Conservation (phyloP, 2,888 invertebrate species). For the Limnephilus auricula region DNA sequence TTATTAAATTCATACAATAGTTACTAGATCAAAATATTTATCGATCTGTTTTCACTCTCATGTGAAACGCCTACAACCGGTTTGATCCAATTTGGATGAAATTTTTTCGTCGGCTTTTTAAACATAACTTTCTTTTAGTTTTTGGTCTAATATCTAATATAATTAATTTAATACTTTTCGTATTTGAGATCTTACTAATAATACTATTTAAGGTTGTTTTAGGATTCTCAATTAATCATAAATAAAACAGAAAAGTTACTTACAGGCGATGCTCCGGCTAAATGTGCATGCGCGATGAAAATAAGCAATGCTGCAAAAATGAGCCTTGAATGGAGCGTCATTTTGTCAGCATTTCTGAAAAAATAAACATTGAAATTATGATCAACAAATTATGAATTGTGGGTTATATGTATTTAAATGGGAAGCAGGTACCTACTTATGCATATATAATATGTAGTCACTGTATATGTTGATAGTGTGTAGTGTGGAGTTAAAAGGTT, state of each 20-base stretch:
- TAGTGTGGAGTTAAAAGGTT: too few species aligned
- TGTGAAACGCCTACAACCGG: background rate
- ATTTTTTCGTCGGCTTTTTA: background rate
- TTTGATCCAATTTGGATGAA: background rate
- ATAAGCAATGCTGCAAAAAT: slow-evolving; percentile 50
- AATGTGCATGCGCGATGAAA: slow-evolving; percentile 46
- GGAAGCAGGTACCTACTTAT: too few species aligned
- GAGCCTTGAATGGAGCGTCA: slow-evolving; percentile 58
- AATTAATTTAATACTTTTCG: background rate
- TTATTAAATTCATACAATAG: background rate
- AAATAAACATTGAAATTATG: background rate
- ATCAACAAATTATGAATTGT: background rate
- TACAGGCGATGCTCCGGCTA: slow-evolving; percentile 56
- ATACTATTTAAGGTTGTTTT: background rate
- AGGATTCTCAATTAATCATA: background rate
- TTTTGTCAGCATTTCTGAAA: slow-evolving; percentile 57
- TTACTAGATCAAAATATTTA: background rate
- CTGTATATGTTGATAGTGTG: too few species aligned
- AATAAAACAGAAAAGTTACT: slow-evolving; percentile 25
- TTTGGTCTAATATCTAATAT: background rate
- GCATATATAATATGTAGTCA: too few species aligned
- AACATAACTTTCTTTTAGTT: background rate
- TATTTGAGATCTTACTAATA: background rate
- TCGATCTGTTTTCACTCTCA: background rate
- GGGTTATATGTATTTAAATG: background rate